phyloP scores from a whole-genome alignment of 2,888 invertebrate species.

The Danaus chrysippus region DNA sequence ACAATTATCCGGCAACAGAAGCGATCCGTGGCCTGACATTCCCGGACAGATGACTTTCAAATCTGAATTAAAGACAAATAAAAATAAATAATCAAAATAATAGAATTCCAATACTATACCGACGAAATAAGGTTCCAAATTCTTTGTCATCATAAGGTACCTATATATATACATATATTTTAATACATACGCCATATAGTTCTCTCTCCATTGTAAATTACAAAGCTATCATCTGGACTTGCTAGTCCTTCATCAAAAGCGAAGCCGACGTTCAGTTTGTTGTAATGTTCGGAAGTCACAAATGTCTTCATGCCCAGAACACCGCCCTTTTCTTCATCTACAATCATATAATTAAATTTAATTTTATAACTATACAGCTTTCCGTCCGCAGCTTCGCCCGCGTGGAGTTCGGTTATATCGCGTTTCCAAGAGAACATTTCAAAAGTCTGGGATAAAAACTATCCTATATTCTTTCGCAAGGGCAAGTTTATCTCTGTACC shows the following conservation, averaged over 20 bases:
- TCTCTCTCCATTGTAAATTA: conserved; percentile 86
- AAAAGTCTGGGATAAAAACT: no score
- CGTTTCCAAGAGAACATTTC: no score
- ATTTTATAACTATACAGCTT: no score
- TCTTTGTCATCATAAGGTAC: no score
- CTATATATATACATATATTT: no score
- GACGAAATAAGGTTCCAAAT: no score
- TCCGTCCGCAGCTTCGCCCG: no score
- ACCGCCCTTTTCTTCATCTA: conserved; percentile 94
- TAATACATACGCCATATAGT: conserved; percentile 88
- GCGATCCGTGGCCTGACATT: conserved; percentile 91
- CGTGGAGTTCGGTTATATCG: no score
- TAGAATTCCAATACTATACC: not conserved
- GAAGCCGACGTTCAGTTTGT: conserved; percentile 88
- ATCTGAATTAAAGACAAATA: conserved; percentile 72
- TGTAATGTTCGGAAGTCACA: conserved; percentile 84
- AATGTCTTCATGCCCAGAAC: conserved; percentile 86
- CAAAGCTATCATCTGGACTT: conserved; percentile 80
- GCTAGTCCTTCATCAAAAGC: conserved; percentile 92
- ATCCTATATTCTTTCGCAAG: no score
- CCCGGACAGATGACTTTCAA: conserved; percentile 86
- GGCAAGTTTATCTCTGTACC: no score
- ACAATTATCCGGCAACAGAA: conserved; percentile 88
- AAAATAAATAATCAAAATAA: not conserved
- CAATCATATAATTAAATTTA: conserved; percentile 23